Evolutionary conservation across 2,797 vertebrate species (phyloP).

Genomic region (Rhabdomys pumilio): DNA sequence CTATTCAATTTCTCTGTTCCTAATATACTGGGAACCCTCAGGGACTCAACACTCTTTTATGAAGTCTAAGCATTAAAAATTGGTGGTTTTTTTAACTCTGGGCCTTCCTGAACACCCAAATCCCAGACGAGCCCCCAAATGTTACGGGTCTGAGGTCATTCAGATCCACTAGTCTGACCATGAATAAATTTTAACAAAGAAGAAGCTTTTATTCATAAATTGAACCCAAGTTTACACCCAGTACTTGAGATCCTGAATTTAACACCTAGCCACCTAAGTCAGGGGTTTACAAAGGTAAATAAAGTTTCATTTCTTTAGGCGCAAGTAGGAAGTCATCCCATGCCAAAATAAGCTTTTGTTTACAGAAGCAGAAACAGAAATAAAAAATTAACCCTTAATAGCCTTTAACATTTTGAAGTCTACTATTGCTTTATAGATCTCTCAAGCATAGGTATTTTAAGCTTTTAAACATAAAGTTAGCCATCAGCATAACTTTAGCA

Average conservation of each 20-base stretch:
- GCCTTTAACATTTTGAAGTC: neutral
- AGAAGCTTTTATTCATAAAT: neutral
- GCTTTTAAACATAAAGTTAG: neutral
- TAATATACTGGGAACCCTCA: neutral
- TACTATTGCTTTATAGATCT: neutral
- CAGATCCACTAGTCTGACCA: neutral
- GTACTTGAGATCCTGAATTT: neutral
- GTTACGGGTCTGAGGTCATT: neutral
- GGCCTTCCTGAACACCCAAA: neutral
- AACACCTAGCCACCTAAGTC: neutral
- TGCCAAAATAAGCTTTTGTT: neutral
- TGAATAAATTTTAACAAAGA: neutral
- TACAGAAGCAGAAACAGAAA: neutral
- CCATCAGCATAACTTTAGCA: neutral
- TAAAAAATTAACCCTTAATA: neutral
- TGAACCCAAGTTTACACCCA: neutral
- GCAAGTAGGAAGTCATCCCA: neutral
- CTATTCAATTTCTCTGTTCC: neutral
- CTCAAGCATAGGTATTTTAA: neutral
- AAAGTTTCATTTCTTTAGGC: neutral
- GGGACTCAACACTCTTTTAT: neutral
- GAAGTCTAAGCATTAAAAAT: neutral
- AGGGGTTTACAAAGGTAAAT: neutral
- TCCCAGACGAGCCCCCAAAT: neutral
- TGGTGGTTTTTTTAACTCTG: neutral